Conservation (phyloP, 2,888 invertebrate species). For the Aplocera efformata region DNA sequence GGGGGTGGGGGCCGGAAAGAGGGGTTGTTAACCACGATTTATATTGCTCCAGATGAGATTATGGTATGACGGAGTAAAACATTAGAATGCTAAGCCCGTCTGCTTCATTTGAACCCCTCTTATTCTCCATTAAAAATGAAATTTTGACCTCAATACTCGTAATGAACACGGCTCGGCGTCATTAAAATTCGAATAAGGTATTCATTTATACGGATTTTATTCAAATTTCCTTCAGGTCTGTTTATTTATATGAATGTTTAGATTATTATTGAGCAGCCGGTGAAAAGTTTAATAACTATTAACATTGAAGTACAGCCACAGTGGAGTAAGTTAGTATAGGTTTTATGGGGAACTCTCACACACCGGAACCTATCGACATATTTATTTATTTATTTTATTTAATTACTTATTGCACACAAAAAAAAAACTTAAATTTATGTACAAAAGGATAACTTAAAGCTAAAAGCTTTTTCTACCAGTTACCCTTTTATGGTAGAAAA, state of each 20-base stretch:
- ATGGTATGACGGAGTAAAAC: slow-evolving; percentile 51
- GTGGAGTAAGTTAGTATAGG: too few relatives aligned
- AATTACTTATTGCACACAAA: too few relatives aligned
- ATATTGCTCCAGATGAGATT: slow-evolving; percentile 56
- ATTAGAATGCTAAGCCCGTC: slow-evolving; percentile 40
- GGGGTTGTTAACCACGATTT: slow-evolving; percentile 47
- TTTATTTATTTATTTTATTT: too few relatives aligned
- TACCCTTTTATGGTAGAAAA: too few relatives aligned
- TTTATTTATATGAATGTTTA: background rate
- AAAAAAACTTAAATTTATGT: too few relatives aligned
- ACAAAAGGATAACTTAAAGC: too few relatives aligned
- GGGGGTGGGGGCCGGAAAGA: slow-evolving; percentile 29
- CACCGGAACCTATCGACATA: too few relatives aligned
- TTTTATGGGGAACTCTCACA: too few relatives aligned
- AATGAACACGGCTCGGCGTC: slow-evolving; percentile 18
- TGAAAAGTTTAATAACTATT: too few relatives aligned
- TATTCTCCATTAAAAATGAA: slow-evolving; percentile 23
- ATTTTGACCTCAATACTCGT: slow-evolving; percentile 27
- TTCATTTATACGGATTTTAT: slow-evolving; percentile 15
- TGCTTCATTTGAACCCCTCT: slow-evolving; percentile 33
- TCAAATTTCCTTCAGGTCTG: slow-evolving; percentile 1
- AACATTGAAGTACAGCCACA: too few relatives aligned
- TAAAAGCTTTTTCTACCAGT: too few relatives aligned
- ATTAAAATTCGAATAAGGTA: slow-evolving; percentile 18
- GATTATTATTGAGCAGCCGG: too few relatives aligned